Evolutionary conservation across 1,140 invertebrate genomes (phyloP), one percentile per base, ranked within the genome.

Genomic region (Pteromalus puparum): DNA sequence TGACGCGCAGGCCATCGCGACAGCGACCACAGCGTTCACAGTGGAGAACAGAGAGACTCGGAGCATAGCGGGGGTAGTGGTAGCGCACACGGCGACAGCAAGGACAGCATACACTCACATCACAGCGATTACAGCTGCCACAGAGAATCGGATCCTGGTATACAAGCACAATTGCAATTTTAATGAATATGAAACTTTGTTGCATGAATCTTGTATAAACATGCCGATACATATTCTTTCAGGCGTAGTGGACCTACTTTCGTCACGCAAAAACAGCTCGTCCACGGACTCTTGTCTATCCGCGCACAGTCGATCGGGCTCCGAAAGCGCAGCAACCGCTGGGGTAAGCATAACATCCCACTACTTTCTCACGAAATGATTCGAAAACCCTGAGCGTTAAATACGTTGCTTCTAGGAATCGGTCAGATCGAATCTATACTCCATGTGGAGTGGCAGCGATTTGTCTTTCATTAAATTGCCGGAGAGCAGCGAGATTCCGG

Each of bases 271-370:
- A 91, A 95, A 94, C 87, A 95, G 94, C 79, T 95, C 95, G 30
- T 95, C 95, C 0, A 95, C 94, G 15, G 95, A 95, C 86, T 95
- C 95, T 4, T 95, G 94, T 89, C 89, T 95, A 34, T 95, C 94
- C 21, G 93, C 94, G 24, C 94, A 95, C 85, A 95, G 94, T 87
- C 92, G 94, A 85, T 95, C 94, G 30, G 94, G 94, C 68, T 94
- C 94, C 15, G 94, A 94, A 85, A 92, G 93, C 86, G 91, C 90
- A 34, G 91, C 91, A 85, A 92, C 92, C 86, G 93, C 91, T 61
- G 92, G 93, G 85, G 93, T 94, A 93, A 91, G 88, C 89, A 77
- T 73, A 0, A 34, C 38, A 30, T 83, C 48, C 10, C 46, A 53
- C 46, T 48, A 1, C 4, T 61, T n/a, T 61, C 53, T 61, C 18